Conservation (phyloP, 2,797 vertebrate genomes). For the Parauchenoglanis ngamensis region DNA sequence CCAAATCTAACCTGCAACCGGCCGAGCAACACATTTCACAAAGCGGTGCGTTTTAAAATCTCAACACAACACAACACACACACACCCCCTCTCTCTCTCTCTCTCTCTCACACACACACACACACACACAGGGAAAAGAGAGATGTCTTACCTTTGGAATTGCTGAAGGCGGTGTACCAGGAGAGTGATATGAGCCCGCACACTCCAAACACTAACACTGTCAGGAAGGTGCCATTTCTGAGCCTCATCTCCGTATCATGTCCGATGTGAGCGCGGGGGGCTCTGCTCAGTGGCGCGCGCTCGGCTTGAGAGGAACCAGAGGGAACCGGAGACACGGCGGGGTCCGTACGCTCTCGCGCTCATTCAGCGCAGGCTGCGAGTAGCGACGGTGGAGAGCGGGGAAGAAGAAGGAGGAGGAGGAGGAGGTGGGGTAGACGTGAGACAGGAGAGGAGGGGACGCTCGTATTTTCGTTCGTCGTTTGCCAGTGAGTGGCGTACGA, state of each 20-base stretch:
- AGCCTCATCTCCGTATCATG: constrained; percentile 97
- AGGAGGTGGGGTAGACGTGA: constrained; percentile 26
- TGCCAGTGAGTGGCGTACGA: constrained; percentile 27
- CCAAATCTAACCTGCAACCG: not conserved
- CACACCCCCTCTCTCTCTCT: not conserved
- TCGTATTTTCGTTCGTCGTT: not conserved
- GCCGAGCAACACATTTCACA: not conserved
- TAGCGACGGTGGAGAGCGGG: not conserved
- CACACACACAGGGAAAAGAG: too few relatives aligned
- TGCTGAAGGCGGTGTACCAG: constrained; percentile 96
- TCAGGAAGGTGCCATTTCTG: constrained; percentile 95
- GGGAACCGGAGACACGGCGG: constrained; percentile 2
- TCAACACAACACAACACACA: constrained; percentile 1
- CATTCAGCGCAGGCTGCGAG: constrained; percentile 34
- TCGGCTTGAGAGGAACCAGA: not conserved
- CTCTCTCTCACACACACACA: not conserved
- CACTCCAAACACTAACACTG: constrained; percentile 90
- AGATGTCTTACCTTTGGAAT: constrained; percentile 86
- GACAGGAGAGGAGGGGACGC: constrained; percentile 33
- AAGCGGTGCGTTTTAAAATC: not conserved
- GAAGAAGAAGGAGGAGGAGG: not conserved
- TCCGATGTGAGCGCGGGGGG: constrained; percentile 74
- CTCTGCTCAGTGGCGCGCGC: constrained; percentile 39
- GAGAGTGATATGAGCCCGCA: constrained; percentile 93
- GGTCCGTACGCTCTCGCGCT: constrained; percentile 39